These are phyloP conservation scores for Sebastes melanostomus DNA, from an alignment of 2,797 vertebrate genomes.

Conservation along the genomic window DNA sequence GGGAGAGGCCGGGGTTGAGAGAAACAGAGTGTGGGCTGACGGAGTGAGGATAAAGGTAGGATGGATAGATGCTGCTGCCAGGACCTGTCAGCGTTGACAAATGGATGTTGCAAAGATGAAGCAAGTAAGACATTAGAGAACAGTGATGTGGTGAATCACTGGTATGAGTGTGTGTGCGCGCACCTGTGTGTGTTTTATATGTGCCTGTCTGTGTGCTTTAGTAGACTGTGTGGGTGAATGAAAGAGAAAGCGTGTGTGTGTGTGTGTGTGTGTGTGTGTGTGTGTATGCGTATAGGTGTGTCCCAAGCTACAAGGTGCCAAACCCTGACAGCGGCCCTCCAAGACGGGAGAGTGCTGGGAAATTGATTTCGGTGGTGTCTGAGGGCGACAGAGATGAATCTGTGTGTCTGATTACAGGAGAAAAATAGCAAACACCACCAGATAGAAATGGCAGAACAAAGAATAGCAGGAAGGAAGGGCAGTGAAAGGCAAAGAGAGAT, in stretches of 20 bases:
- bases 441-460: slow-evolving; percentile 57
- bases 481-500: background rate
- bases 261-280: background rate
- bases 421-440: slow-evolving; percentile 65
- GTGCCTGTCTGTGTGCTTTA: slow-evolving; percentile 33
- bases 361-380: slow-evolving; percentile 76
- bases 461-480: slow-evolving; percentile 6
- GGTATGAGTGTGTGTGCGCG: slow-evolving; percentile 32
- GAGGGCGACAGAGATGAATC: slow-evolving; percentile 78
- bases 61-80: slow-evolving; percentile 77
- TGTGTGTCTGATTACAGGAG: slow-evolving; percentile 73
- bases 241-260: slow-evolving; percentile 24
- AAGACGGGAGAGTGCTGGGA: slow-evolving; percentile 71
- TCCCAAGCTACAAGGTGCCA: slow-evolving; percentile 64
- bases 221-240: slow-evolving; percentile 44
- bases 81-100: slow-evolving; percentile 78
- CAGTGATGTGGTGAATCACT: slow-evolving; percentile 77
- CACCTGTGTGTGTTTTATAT: slow-evolving; percentile 16
- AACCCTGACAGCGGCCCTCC: slow-evolving; percentile 65
- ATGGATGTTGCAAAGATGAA: slow-evolving; percentile 80
- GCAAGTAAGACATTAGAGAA: slow-evolving; percentile 83
- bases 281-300: slow-evolving; percentile 42
- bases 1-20: slow-evolving; percentile 21
- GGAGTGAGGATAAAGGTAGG: slow-evolving; percentile 66
- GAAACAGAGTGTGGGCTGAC: slow-evolving; percentile 62